Conservation (phyloP, 1,140 invertebrate species). For the Drosophila nikananu region DNA sequence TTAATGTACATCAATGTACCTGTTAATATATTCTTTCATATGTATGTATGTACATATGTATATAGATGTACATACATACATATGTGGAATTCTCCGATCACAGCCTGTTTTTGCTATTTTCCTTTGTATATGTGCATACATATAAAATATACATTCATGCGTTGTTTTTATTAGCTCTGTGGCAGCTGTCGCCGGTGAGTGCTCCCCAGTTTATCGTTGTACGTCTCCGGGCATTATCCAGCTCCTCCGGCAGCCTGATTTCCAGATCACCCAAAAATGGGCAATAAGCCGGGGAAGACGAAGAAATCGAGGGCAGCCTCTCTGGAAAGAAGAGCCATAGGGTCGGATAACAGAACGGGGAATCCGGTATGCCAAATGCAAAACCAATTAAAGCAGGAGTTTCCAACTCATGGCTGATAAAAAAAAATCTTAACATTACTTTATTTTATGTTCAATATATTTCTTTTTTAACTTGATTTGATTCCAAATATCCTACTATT, state of each 20-base stretch:
- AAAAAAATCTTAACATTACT: neutral
- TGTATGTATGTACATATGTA: neutral
- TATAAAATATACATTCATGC: neutral
- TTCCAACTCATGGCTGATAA: neutral
- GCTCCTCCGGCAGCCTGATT: constrained; percentile 3
- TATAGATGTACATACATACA: too few species aligned
- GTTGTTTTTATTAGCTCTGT: constrained; percentile 22
- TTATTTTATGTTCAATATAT: neutral
- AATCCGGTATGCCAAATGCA: constrained; percentile 51
- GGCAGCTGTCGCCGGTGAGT: constrained; percentile 32
- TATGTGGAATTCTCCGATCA: constrained; percentile 16
- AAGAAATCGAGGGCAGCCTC: constrained; percentile 17
- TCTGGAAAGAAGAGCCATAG: neutral
- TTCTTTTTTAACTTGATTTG: neutral
- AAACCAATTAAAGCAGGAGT: neutral
- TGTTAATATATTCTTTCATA: too few species aligned
- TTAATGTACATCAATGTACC: neutral
- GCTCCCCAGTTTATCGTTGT: constrained; percentile 13
- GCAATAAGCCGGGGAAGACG: constrained; percentile 60
- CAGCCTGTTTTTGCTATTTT: constrained; percentile 26
- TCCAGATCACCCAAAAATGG: constrained; percentile 40
- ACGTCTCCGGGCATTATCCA: constrained; percentile 44
- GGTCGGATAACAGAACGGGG: neutral
- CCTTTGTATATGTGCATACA: constrained; percentile 10
- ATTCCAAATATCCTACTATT: neutral